Evolutionary conservation across 92 coral and sea anemone species (phyloP), one percentile per base, ranked within the genome.

Genomic region (Phenganax marumi): DNA sequence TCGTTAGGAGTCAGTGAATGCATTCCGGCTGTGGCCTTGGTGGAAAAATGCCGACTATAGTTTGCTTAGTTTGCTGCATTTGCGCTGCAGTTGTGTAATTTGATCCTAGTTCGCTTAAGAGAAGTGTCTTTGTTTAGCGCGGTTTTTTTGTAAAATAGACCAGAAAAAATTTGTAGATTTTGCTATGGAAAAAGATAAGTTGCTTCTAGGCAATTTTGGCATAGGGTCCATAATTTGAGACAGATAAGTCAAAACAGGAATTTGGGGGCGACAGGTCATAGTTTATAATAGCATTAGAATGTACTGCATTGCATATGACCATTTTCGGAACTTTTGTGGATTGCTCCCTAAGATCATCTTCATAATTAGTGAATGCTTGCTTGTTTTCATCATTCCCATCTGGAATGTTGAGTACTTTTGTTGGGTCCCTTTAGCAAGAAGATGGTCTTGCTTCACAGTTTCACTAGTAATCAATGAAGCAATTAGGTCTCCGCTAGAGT

Each of bases 191-290:
- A 25, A 12, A 25, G 72, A 22, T 24, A 66, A 66, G 17, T 33
- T 66, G 49, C 25, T 23, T 25, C 39, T 25, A 6, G 49, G 72
- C 49, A 66, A 18, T 25, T 33, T 25, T 9, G 17, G 49, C 8
- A n/a, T 19, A 10, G 5, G 17, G 50, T 66, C 72, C 72, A 49
- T 66, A 66, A 66, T 66, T 66, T 66, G 72, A 66, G 17, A 24
- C 72, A 66, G 72, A 25, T 33, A 14, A 1, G 7, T 62, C 43
- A 62, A 62, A 62, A 66, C 72, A 66, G 72, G 72, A 66, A 66
- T 66, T 25, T 2, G 33, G 25, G 33, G 72, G 72, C 72, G 72
- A 66, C 72, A 33, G 26, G 72, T 66, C 72, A 66, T 66, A 66
- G 26, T 66, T 66, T 66, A 66, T 66, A 25, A 66, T 66, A 66